Conservation (phyloP, 2,797 vertebrate genomes). For the Leptatherina wallacei region DNA sequence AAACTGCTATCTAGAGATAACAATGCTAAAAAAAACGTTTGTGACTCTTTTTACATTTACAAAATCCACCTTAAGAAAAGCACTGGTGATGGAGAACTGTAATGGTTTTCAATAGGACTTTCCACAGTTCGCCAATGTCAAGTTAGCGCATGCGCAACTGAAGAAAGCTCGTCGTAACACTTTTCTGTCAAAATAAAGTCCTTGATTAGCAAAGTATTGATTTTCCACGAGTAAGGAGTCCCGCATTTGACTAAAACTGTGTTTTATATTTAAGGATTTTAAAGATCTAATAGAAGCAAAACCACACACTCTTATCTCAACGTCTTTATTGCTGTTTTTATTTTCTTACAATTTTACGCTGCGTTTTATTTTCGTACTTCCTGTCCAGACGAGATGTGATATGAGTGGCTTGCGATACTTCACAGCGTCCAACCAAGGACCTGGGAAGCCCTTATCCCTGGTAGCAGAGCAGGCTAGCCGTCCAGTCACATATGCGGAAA, state of each 20-base stretch:
- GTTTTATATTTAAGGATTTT: not conserved
- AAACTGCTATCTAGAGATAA: too few species aligned
- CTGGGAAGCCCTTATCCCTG: not conserved
- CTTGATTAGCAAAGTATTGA: not conserved
- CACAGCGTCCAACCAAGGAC: not conserved
- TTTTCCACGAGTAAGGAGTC: not conserved
- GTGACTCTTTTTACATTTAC: too few species aligned
- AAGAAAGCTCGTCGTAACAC: too few species aligned
- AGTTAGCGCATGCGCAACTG: too few species aligned
- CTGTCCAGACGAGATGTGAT: accelerated
- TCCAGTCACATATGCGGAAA: not conserved
- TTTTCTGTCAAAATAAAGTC: not conserved
- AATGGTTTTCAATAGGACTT: too few species aligned
- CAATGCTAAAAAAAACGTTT: too few species aligned
- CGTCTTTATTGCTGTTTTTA: not conserved
- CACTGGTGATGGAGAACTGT: too few species aligned
- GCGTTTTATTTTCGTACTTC: constrained; percentile 11
- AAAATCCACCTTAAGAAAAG: too few species aligned
- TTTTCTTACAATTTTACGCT: accelerated
- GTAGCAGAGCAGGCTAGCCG: not conserved
- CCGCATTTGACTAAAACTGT: not conserved
- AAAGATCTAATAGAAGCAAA: too few species aligned
- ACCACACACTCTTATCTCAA: not conserved
- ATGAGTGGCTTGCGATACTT: too few species aligned
- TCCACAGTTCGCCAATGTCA: too few species aligned